Base-by-base conservation (phyloP, 2,113 vertebrate genomes). In the Apteryx mantelli region DNA sequence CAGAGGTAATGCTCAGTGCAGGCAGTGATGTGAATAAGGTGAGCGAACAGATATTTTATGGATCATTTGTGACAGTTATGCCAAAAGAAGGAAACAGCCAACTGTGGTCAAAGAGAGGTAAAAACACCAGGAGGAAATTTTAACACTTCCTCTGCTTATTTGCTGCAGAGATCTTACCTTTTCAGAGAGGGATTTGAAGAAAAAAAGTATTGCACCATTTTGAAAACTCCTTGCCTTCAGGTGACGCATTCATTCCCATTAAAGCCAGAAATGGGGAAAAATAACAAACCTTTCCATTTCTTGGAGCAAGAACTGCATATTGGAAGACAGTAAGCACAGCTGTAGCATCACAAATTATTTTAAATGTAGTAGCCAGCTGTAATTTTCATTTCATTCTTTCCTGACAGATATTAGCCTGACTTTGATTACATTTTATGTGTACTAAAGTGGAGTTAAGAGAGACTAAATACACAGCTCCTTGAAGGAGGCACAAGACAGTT, bases 341-440 rank as follows among this genome's bases (percentile, higher is more conserved):
- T 0, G 2, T 81, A 76, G 44, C 70, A 82, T 25, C 58, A 87
- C 17, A 80, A 85, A 87, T 89, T 50, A 76, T 46, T 77, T 63
- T 42, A 76, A 82, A 85, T 73, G 48, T 44, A 85, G 30, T 80
- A 86, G 22, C 77, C 79, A 40, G 26, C 26, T 40, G 50, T 85
- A 95, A 93, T 87, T 96, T 89, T 82, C 4, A 61, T 93, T 55
- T 93, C 18, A 77, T 85, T 89, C 18, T 91, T 89, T 85, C 61
- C 63, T 77, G 26, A 77, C 42, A 84, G 60, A 38, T 17, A 85
- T 36, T 76, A 85, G 44, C 13, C 87, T 85, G 70, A 94, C 48
- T 84, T 87, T 65, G 25, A 85, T 82, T 93, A 79, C 38, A 8
- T 70, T 80, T 92, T 80, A 64, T 56, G 9, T 73, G 13, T 53